Evolutionary conservation across 2,113 vertebrate genomes (phyloP), one percentile per base, ranked within the genome.

Genomic region (Muscicapa adusta): DNA sequence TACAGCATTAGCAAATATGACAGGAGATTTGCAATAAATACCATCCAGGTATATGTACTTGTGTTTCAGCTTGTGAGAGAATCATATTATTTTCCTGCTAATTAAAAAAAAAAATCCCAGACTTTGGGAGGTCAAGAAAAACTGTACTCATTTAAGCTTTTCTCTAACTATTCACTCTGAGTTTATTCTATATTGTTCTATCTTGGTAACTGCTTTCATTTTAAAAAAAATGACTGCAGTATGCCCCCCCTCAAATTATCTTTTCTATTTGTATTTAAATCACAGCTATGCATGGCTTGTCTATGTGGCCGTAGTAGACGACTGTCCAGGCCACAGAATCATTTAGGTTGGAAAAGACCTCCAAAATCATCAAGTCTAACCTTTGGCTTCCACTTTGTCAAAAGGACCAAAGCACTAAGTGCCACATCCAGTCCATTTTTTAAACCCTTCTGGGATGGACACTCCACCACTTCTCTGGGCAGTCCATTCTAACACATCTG

Each of bases 21-120:
- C 31, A 83, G 22, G 31, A 71, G 23, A 83, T 74, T 62, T 88
- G 8, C 25, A 58, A 53, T 63, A 73, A 84, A 56, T 71, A 22
- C 12, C 24, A 74, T 42, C 22, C 26, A 42, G 20, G 62, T 88
- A 31, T n/a, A 26, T 83, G 54, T 80, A 38, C 8, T 43, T 42
- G 20, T 43, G 14, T 62, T 57, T 54, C 36, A 80, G 10, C 50
- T 75, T 4, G 1, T 47, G 38, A 70, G 33, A 26, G 7, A 90
- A 42, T 70, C 20, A 19, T 34, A 48, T 14, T 5, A 2, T 75
- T 86, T 68, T 62, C 31, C 36, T 76, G 31, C 5, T 90, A 85
- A 73, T 63, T n/a, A 0, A 57, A 18, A 63, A 51, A 11, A 11
- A 17, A 48, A 29, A 3, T 0, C 0, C 4, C 38, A 54, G 5